These are phyloP conservation scores for Notocelia uddmanniana DNA, from an alignment of 2,888 invertebrate species.

Conservation along the genomic window DNA sequence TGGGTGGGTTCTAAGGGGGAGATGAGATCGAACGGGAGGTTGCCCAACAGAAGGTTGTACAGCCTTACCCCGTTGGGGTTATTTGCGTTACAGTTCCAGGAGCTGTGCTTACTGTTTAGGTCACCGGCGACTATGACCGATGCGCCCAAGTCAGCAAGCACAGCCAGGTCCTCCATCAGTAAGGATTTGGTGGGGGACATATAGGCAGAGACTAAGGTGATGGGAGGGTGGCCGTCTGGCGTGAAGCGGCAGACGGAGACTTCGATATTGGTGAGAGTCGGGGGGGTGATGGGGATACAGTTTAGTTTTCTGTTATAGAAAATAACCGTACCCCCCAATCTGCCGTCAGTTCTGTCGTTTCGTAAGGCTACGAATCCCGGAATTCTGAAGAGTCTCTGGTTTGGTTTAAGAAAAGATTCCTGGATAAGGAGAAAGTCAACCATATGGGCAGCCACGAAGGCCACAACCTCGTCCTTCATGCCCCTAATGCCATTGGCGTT, in stretches of 20 bases:
- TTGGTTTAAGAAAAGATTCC: background rate
- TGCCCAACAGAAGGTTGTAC: background rate
- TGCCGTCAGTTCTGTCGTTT: background rate
- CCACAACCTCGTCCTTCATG: background rate
- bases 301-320: background rate
- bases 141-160: background rate
- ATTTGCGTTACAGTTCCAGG: background rate
- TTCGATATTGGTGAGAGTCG: background rate
- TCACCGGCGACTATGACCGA: conserved; percentile 14
- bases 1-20: background rate
- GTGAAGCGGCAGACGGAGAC: background rate
- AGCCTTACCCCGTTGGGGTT: background rate
- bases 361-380: background rate
- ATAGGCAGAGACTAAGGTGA: background rate
- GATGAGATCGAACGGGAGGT: background rate
- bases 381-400: background rate
- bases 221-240: background rate
- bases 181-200: background rate
- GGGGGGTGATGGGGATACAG: background rate
- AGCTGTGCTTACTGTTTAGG: background rate
- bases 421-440: background rate
- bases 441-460: background rate
- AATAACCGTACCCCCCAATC: too few relatives aligned
- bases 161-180: background rate
- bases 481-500: background rate